These are phyloP conservation scores for Amphiprion percula DNA, from an alignment of 2,113 vertebrate genomes.

Conservation along the genomic window DNA sequence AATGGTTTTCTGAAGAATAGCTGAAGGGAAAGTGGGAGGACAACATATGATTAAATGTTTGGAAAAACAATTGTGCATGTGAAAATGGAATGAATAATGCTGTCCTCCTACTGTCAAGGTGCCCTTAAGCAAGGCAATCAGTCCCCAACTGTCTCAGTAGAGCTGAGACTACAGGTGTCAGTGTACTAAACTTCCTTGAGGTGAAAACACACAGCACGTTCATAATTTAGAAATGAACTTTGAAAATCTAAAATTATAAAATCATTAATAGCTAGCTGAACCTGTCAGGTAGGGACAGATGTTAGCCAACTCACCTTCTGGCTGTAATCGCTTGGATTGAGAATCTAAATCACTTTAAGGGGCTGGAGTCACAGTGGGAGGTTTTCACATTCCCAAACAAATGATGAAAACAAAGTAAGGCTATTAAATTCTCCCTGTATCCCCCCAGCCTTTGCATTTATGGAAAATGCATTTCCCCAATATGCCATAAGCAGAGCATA, in stretches of 20 bases:
- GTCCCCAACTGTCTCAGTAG: constrained; percentile 25
- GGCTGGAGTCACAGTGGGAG: constrained; percentile 25
- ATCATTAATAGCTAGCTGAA: not conserved
- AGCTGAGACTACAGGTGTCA: not conserved
- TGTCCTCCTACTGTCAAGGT: constrained; percentile 59
- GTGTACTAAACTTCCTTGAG: not conserved
- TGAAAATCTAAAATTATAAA: constrained; percentile 14
- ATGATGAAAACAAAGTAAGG: constrained; percentile 46
- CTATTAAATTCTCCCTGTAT: constrained; percentile 44
- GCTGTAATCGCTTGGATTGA: constrained; percentile 12
- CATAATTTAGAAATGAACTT: constrained; percentile 8
- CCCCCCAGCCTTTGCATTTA: constrained; percentile 17
- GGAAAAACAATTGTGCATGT: constrained; percentile 31
- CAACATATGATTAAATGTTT: constrained; percentile 60
- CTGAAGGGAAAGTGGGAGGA: constrained; percentile 52
- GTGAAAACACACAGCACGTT: not conserved
- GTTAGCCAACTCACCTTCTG: constrained; percentile 2
- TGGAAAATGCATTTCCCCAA: constrained; percentile 61
- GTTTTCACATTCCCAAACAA: constrained; percentile 34
- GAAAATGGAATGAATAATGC: constrained; percentile 44
- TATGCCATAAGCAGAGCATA: constrained; percentile 56
- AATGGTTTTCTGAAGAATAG: constrained; percentile 10
- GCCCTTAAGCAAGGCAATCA: constrained; percentile 62
- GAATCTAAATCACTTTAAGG: constrained; percentile 29
- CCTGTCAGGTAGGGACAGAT: constrained; percentile 15